Conservation (phyloP, 2,113 vertebrate genomes). For the Gavialis gangeticus region DNA sequence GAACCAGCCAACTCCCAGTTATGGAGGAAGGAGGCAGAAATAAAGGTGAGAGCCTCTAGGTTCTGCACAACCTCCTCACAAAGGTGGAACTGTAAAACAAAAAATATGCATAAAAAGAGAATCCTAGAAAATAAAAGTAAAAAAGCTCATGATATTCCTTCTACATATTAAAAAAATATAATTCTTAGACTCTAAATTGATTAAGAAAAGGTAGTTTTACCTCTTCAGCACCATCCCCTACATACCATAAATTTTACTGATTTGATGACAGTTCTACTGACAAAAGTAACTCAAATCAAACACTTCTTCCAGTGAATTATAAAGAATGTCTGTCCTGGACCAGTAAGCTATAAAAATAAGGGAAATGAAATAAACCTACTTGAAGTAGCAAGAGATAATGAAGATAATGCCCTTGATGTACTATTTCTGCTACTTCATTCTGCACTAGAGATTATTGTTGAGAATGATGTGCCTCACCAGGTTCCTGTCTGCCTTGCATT, state of each 20-base stretch:
- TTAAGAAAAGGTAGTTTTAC: slow-evolving; percentile 20
- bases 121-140: background rate
- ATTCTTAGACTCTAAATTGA: background rate
- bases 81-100: background rate
- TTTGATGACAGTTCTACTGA: background rate
- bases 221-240: background rate
- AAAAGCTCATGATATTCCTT: slow-evolving; percentile 11
- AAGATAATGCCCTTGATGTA: slow-evolving; percentile 67
- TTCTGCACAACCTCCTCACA: no score
- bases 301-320: slow-evolving; percentile 55
- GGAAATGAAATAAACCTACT: slow-evolving; percentile 73
- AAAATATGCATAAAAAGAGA: background rate
- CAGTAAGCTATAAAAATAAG: slow-evolving; percentile 71
- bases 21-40: no score
- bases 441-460: slow-evolving; percentile 53
- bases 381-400: slow-evolving; percentile 66
- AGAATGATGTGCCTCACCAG: slow-evolving; percentile 64
- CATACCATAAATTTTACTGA: slow-evolving; percentile 44
- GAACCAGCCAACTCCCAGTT: no score
- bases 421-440: slow-evolving; percentile 72
- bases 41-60: no score
- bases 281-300: slow-evolving; percentile 46
- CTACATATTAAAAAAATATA: background rate
- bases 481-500: slow-evolving; percentile 46
- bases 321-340: slow-evolving; percentile 54